Evolutionary conservation across 2,113 vertebrate genomes (phyloP).

Genomic region (Protobothrops mucrosquamatus): DNA sequence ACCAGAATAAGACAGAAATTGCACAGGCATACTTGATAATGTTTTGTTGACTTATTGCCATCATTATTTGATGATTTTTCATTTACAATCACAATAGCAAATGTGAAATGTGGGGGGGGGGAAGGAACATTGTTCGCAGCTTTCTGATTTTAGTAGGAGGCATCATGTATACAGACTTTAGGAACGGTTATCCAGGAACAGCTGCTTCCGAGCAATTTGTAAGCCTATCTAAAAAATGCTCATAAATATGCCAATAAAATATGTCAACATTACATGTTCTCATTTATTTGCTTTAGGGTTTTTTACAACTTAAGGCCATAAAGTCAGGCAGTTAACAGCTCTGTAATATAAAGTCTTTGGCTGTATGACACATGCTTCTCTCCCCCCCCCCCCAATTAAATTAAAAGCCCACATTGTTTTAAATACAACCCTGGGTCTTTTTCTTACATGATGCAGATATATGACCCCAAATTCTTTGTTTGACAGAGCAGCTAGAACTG

Average conservation of each 20-base stretch:
- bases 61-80: background rate
- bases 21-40: background rate
- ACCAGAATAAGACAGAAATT: background rate
- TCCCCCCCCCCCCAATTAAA: background rate
- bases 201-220: slow-evolving; percentile 3
- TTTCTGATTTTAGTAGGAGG: background rate
- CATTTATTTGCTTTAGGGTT: slow-evolving; percentile 20
- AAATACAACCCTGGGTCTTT: background rate
- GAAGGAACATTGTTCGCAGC: background rate
- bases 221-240: background rate
- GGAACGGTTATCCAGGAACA: background rate
- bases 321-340: background rate
- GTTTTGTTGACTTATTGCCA: background rate
- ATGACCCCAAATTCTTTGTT: slow-evolving; percentile 10
- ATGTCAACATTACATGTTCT: slow-evolving; percentile 34
- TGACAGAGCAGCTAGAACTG: background rate
- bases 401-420: background rate
- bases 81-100: background rate
- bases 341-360: background rate
- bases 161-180: background rate
- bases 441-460: slow-evolving; percentile 8
- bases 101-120: background rate
- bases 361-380: background rate
- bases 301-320: background rate
- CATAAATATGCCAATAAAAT: slow-evolving; percentile 26